Evolutionary conservation across 2,888 invertebrate genomes (phyloP).

Genomic region (Plagodis dolabraria): DNA sequence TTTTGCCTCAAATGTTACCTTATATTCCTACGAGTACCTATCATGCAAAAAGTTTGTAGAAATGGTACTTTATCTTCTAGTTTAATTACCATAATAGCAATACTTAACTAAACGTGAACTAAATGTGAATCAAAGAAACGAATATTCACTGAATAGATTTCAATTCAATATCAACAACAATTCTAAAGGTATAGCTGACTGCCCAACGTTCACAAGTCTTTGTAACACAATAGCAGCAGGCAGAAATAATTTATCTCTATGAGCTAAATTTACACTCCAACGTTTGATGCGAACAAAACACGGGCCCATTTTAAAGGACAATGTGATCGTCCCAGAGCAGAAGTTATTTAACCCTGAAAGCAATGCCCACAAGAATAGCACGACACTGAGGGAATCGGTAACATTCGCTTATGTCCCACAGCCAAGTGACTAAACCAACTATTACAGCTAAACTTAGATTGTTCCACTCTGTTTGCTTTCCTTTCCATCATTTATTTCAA

Average conservation of each 20-base stretch:
- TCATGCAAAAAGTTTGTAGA: too few relatives aligned
- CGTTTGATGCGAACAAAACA: slow-evolving; percentile 59
- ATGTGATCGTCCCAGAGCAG: slow-evolving; percentile 36
- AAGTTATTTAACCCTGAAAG: slow-evolving; percentile 82
- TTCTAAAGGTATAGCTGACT: too few relatives aligned
- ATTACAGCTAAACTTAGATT: slow-evolving; percentile 34
- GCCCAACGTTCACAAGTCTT: slow-evolving; percentile 13
- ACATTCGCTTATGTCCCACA: slow-evolving; percentile 47
- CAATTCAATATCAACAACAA: too few relatives aligned
- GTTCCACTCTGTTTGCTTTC: slow-evolving; percentile 32
- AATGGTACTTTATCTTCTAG: too few relatives aligned
- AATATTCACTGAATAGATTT: too few relatives aligned
- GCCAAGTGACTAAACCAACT: slow-evolving; percentile 36
- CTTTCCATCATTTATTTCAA: slow-evolving; percentile 37
- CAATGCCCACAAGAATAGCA: slow-evolving; percentile 69
- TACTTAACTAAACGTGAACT: too few relatives aligned
- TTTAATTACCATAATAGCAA: too few relatives aligned
- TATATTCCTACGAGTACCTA: too few relatives aligned
- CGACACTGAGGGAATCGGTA: slow-evolving; percentile 61
- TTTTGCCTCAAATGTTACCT: too few relatives aligned
- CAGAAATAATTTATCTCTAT: slow-evolving; percentile 55
- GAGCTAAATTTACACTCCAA: slow-evolving; percentile 60
- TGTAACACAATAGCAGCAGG: slow-evolving; percentile 39
- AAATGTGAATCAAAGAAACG: too few relatives aligned
- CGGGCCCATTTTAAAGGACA: slow-evolving; percentile 60